Evolutionary conservation across 2,888 invertebrate species (phyloP).

Genomic region (Diogma glabrata): DNA sequence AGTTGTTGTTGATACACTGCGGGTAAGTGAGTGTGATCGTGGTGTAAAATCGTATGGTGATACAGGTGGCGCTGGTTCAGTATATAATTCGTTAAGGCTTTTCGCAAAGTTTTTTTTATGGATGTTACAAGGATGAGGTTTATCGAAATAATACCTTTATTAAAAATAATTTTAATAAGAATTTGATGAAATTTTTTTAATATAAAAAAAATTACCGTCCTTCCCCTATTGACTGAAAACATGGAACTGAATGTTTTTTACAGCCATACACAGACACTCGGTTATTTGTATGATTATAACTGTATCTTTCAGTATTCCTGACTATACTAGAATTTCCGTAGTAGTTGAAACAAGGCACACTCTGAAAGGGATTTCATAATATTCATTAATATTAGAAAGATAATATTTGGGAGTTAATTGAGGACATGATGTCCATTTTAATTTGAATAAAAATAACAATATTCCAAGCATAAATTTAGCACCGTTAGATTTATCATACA

Average conservation of each 20-base stretch:
- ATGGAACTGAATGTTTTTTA: constrained; percentile 7
- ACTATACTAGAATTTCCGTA: not conserved
- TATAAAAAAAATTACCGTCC: not conserved
- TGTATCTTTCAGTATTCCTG: not conserved
- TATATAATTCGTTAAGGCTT: constrained; percentile 34
- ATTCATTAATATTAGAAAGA: too few relatives aligned
- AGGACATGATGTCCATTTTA: too few relatives aligned
- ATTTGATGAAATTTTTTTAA: not conserved
- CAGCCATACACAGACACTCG: constrained; percentile 2
- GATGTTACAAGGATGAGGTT: constrained; percentile 31
- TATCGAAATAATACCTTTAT: constrained; percentile 32
- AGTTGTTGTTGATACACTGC: constrained; percentile 35
- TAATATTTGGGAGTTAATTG: too few relatives aligned
- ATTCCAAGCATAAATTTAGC: too few relatives aligned
- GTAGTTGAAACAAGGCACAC: not conserved
- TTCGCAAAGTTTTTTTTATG: constrained; percentile 34
- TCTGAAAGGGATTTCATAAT: too few relatives aligned
- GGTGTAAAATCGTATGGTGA: constrained; percentile 23
- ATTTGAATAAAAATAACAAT: too few relatives aligned
- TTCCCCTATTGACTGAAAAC: not conserved
- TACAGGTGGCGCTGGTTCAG: constrained; percentile 24
- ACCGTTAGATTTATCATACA: too few relatives aligned
- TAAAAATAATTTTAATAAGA: not conserved
- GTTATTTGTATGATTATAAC: not conserved
- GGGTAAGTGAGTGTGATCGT: constrained; percentile 32